These are phyloP conservation scores for Thalpophila matura DNA, from an alignment of 2,888 invertebrate species.

Conservation along the genomic window DNA sequence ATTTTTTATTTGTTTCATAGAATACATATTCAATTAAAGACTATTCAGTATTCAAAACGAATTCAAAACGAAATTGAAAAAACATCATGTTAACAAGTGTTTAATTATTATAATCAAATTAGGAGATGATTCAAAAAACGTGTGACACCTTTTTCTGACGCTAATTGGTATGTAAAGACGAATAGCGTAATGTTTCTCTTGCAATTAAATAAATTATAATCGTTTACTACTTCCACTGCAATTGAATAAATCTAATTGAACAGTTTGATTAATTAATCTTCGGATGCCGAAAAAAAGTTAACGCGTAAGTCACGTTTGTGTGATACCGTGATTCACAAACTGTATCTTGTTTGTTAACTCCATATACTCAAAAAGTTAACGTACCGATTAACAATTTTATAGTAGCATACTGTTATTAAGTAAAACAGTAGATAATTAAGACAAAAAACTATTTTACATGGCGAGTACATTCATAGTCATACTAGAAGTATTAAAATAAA, in stretches of 20 bases:
- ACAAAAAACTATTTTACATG: too few relatives aligned
- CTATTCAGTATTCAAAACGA: slow-evolving; percentile 59
- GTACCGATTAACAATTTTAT: slow-evolving; percentile 6
- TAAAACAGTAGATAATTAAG: slow-evolving; percentile 12
- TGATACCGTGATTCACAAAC: slow-evolving; percentile 11
- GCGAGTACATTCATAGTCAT: too few relatives aligned
- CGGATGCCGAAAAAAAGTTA: slow-evolving; percentile 28
- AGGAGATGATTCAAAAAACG: slow-evolving; percentile 8
- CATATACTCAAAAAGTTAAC: not conserved
- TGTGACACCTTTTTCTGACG: slow-evolving; percentile 15
- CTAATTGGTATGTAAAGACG: slow-evolving; percentile 31
- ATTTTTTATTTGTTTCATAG: slow-evolving; percentile 64
- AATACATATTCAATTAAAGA: slow-evolving; percentile 67
- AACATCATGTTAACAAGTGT: slow-evolving; percentile 31
- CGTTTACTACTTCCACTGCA: slow-evolving; percentile 4
- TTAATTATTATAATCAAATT: slow-evolving; percentile 31
- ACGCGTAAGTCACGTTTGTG: slow-evolving; percentile 51
- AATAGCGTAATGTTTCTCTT: slow-evolving; percentile 13
- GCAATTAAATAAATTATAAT: slow-evolving; percentile 28
- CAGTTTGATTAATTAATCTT: slow-evolving; percentile 32
- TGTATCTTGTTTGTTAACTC: slow-evolving; percentile 27
- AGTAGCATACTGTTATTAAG: slow-evolving; percentile 1
- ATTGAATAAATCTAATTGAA: slow-evolving; percentile 44
- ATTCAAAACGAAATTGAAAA: slow-evolving; percentile 19
- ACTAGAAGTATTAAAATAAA: too few relatives aligned